Evolutionary conservation across 2,113 vertebrate species (phyloP), one percentile per base, ranked within the genome.

Genomic region (Indicator maculatus): DNA sequence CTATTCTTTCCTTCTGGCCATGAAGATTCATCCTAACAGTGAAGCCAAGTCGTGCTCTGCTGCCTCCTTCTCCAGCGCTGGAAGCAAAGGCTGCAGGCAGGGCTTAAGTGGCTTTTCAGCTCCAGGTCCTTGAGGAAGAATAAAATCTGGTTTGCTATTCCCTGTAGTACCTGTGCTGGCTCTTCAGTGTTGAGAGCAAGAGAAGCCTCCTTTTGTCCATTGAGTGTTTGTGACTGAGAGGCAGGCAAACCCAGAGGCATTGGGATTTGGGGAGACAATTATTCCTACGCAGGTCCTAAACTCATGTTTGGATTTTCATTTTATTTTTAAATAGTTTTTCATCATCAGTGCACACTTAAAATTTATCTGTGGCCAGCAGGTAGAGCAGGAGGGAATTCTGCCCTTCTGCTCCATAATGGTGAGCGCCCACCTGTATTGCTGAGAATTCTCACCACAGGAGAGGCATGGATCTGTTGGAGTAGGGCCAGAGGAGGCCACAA

Each of bases 131-230:
- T 61, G 70, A 94, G 91, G 91, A 88, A 94, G 94, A 91, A 94
- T 90, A 56, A 91, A 88, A 93, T 83, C 94, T 84, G 73, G 78
- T 93, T 91, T 90, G 50, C 88, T 96, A 19, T 94, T 97, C 91
- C 86, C 88, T 84, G 80, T 69, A 27, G 80, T 86, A 93, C 90
- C 92, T 86, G 82, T 3, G 2, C 79, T 5, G 75, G 88, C 88
- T 96, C 85, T 90, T 95, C 70, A 84, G 79, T 0, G 12, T 85
- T 83, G 80, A 90, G 79, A 97, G 94, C 88, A 60, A 33, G 82
- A 89, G 91, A 88, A 93, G 61, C 56, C 0, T 9, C 82, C 85
- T 94, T 95, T 95, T 95, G 91, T 95, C 56, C 79, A 5, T 45
- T 2, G 73, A 95, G 85, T 88, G 73, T 33, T 84, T 96, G 90